A percentile compares a stretch with the other conserved stretches of the same genome.
Evolutionary conservation across 2,113 vertebrate species (phyloP).

Genomic region (Sebastes schlegelii): DNA sequence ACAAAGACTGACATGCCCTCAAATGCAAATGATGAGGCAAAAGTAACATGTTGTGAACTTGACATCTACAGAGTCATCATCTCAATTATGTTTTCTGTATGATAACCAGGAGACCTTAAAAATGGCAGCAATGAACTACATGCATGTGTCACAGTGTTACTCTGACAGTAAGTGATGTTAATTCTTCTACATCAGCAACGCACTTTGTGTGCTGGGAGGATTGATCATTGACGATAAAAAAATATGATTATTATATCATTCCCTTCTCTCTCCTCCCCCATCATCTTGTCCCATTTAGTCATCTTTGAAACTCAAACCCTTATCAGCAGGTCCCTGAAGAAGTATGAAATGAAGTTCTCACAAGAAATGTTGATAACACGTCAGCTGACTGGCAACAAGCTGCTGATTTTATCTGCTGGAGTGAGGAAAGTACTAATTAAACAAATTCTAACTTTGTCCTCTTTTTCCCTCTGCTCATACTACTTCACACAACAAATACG

Average conservation of each 20-base stretch:
- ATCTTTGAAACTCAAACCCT: conserved; percentile 78
- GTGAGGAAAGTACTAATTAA: conserved; percentile 67
- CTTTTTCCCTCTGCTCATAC: conserved; percentile 20
- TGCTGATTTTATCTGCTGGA: conserved; percentile 66
- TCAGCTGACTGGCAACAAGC: conserved; percentile 69
- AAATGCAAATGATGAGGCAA: conserved; percentile 38
- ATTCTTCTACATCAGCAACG: no score
- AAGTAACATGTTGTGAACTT: conserved; percentile 8
- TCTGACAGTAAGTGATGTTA: no score
- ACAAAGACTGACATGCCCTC: conserved; percentile 20
- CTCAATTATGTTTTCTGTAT: conserved; percentile 29
- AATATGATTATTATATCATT: background rate
- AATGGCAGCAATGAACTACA: background rate
- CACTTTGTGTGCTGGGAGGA: background rate
- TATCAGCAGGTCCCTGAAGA: conserved; percentile 69
- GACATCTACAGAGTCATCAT: conserved; percentile 46
- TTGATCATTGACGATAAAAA: background rate
- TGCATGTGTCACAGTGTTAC: no score
- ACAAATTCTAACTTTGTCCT: conserved; percentile 49
- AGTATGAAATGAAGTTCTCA: conserved; percentile 75
- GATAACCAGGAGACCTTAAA: conserved; percentile 33
- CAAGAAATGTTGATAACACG: conserved; percentile 70
- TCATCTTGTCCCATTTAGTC: conserved; percentile 56
- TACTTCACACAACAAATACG: conserved; percentile 13
- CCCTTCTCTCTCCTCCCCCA: conserved; percentile 7